phyloP scores from a whole-genome alignment of 2,888 invertebrate species.

The Lepidocyrtinus sp. region DNA sequence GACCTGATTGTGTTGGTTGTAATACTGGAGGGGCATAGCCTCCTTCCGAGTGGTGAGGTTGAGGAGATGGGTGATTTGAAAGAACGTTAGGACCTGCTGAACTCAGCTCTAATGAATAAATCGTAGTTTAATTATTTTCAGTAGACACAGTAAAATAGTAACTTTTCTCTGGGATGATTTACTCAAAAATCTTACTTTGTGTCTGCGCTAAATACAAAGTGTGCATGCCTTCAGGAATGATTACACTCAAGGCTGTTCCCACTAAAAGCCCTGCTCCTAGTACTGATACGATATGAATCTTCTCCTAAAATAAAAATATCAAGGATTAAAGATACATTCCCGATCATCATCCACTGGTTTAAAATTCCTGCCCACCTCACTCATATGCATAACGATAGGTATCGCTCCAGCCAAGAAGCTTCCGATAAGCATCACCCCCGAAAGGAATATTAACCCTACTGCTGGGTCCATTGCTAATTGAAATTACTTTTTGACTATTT shows the following conservation, averaged over 20 bases:
- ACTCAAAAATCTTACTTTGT: constrained; percentile 61
- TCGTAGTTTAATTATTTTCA: background rate
- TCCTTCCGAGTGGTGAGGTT: constrained; percentile 37
- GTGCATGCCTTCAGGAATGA: constrained; percentile 98
- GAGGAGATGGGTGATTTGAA: too few species aligned
- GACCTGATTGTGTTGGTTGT: constrained; percentile 21
- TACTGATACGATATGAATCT: constrained; percentile 92
- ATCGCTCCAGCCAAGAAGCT: constrained; percentile 96
- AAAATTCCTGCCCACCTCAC: constrained; percentile 81
- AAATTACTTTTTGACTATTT: too few species aligned
- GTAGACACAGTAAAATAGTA: too few species aligned
- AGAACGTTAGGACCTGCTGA: too few species aligned
- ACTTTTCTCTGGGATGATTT: background rate
- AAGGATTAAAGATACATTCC: constrained; percentile 18
- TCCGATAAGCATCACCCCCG: constrained; percentile 94
- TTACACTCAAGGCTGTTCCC: constrained; percentile 97
- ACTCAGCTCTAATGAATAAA: background rate
- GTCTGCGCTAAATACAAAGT: constrained; percentile 76
- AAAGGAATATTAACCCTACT: constrained; percentile 85
- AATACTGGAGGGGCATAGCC: constrained; percentile 30
- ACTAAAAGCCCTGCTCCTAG: constrained; percentile 97
- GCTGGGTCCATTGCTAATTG: constrained; percentile 96
- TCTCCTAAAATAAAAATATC: constrained; percentile 80
- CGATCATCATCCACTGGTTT: background rate
- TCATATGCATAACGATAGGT: constrained; percentile 93